Percentiles rank a stretch among this genome's conserved stretches.
These are phyloP conservation scores for Dromococcyx pavoninus DNA, from an alignment of 2,797 vertebrate species.

Conservation along the genomic window DNA sequence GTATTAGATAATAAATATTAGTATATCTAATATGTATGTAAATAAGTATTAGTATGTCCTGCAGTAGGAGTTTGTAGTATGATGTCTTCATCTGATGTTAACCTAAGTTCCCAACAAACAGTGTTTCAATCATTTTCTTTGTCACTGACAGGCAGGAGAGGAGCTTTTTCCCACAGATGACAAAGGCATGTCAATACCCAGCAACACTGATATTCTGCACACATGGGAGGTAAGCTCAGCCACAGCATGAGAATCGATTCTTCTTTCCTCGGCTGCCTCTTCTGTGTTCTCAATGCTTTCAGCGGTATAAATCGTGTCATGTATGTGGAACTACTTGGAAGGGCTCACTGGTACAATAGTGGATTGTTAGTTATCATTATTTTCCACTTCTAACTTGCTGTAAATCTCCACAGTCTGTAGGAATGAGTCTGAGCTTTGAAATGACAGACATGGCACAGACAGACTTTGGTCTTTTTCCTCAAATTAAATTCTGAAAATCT, in stretches of 20 bases:
- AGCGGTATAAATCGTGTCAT: background rate
- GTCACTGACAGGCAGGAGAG: slow-evolving; percentile 77
- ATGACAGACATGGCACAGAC: background rate
- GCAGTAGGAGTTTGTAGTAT: background rate
- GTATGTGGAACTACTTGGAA: background rate
- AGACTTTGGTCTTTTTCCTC: background rate
- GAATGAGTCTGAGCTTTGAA: background rate
- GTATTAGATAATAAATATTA: too few species aligned
- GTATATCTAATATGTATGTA: too few species aligned
- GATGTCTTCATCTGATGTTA: background rate
- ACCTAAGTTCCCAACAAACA: background rate
- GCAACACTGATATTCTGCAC: slow-evolving; percentile 80
- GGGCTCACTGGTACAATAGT: background rate
- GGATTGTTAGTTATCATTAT: fast-evolving
- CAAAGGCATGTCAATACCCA: slow-evolving; percentile 71
- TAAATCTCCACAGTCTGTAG: background rate
- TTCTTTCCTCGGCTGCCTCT: background rate
- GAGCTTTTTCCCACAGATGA: slow-evolving; percentile 79
- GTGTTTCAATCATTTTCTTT: background rate
- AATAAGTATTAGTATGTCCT: background rate
- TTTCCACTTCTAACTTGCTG: background rate
- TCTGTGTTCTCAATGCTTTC: background rate
- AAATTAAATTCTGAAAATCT: background rate
- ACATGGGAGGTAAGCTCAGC: slow-evolving; percentile 84
- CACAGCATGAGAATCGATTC: background rate